Evolutionary conservation across 2,797 vertebrate genomes (phyloP), one percentile per base, ranked within the genome.

Genomic region (Sebastes goodei): DNA sequence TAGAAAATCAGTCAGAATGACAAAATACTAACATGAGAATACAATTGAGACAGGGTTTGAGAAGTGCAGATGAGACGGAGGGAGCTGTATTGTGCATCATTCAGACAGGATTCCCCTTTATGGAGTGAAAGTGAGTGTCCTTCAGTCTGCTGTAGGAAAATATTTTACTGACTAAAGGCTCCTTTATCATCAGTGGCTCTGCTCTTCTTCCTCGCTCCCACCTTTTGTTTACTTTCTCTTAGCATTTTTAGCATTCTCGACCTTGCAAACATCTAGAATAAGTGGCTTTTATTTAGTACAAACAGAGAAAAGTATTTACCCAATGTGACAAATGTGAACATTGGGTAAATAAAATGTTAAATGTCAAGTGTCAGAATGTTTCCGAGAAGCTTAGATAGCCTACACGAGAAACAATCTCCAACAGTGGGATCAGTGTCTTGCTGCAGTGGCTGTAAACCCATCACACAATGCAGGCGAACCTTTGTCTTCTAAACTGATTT

Each of bases 341-440:
- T 21, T 2, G 25, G 76, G 56, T 30, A 6, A n/a, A 71, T 25
- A 30, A 65, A 88, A 76, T 71, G 76, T 78, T 35, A 78, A 87
- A 89, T 85, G 83, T 84, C 80, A 87, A 89, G 62, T 81, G 85
- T 86, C 83, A 83, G 35, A 83, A 32, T 65, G 82, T 85, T 86
- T 86, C 67, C 23, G 71, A 59, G 86, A 84, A 78, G 76, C 60
- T 35, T 62, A 46, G 20, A 5, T 6, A 27, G 77, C 84, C 87
- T 52, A 76, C 88, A 38, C 20, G 5, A 75, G 85, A 78, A 82
- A 87, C 68, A 4, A 74, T 87, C 71, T 87, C 32, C 63, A 53
- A 60, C 84, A 63, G 76, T 76, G 60, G 57, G 56, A 33, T 83
- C 63, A 72, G 57, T 84, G 85, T 80, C 17, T 64, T 4, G 46